A percentile compares a stretch with the other conserved stretches of the same genome.
These are phyloP conservation scores for Jaculus jaculus DNA, from an alignment of 2,113 vertebrate species.

Conservation along the genomic window DNA sequence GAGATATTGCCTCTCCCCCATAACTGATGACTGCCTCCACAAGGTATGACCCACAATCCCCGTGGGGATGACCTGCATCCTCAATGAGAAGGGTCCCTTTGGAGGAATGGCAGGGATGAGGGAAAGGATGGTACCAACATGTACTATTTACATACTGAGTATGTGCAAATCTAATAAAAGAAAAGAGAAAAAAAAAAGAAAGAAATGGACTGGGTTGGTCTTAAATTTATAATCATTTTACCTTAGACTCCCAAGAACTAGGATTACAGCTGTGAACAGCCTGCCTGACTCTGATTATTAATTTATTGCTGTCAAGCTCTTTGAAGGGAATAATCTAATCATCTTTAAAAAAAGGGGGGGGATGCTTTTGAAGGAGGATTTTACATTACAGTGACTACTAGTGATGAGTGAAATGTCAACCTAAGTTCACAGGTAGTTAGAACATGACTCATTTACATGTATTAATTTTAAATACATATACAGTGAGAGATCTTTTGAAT, in stretches of 20 bases:
- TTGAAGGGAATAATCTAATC: not conserved
- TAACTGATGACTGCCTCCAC: no score
- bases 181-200: no score
- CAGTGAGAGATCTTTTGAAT: slow-evolving; percentile 1
- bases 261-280: not conserved
- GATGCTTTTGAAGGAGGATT: slow-evolving; percentile 17
- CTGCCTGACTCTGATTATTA: slow-evolving; percentile 1
- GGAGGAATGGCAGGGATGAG: no score
- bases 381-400: not conserved
- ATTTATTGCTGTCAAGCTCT: slow-evolving; percentile 16
- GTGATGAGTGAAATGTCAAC: slow-evolving; percentile 25
- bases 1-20: no score
- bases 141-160: no score
- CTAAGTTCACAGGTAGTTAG: not conserved
- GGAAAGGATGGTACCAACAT: no score
- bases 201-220: no score
- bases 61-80: no score
- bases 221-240: not conserved
- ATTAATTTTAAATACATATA: not conserved
- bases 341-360: slow-evolving; percentile 28
- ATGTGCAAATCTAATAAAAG: no score
- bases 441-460: slow-evolving; percentile 22
- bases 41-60: no score
- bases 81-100: no score
- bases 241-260: no score